These are phyloP conservation scores for Drosophila sp. DNA, from an alignment of 1,140 invertebrate species.

Conservation along the genomic window DNA sequence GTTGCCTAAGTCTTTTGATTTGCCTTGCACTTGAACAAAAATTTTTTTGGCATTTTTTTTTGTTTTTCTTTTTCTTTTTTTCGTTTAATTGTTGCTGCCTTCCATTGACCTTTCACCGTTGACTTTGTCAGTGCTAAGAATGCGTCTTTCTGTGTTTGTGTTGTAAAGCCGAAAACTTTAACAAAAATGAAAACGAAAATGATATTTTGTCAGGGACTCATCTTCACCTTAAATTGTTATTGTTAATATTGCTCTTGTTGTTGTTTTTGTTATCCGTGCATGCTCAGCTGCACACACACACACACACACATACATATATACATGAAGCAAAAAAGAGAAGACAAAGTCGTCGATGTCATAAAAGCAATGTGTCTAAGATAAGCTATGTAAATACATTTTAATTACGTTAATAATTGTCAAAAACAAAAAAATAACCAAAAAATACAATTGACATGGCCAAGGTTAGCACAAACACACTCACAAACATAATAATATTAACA, in stretches of 20 bases:
- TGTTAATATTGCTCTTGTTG: conserved; percentile 39
- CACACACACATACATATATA: conserved; percentile 43
- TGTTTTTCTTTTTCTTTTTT: conserved; percentile 4
- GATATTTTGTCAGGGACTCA: conserved; percentile 28
- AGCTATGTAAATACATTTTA: conserved; percentile 79
- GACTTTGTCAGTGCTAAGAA: conserved; percentile 49
- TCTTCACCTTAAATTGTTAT: conserved; percentile 49
- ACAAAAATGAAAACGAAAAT: conserved; percentile 42
- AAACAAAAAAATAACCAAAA: conserved; percentile 32
- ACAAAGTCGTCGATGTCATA: conserved; percentile 53
- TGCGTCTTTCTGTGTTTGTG: conserved; percentile 42
- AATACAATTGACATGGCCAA: conserved; percentile 79
- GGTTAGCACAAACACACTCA: conserved; percentile 40
- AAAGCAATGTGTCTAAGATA: conserved; percentile 65
- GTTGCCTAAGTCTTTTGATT: conserved; percentile 10
- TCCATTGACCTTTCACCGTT: conserved; percentile 73
- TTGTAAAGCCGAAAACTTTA: conserved; percentile 9
- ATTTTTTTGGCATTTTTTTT: conserved; percentile 11
- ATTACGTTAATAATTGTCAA: conserved; percentile 82
- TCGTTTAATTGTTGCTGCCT: conserved; percentile 52
- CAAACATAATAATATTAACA: conserved; percentile 17
- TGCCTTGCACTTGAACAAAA: conserved; percentile 16
- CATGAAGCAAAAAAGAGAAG: conserved; percentile 21
- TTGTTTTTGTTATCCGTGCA: conserved; percentile 48
- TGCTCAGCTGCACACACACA: conserved; percentile 69